Evolutionary conservation across 2,888 invertebrate genomes (phyloP), one percentile per base, ranked within the genome.

Genomic region (Hyposoter dolosus): DNA sequence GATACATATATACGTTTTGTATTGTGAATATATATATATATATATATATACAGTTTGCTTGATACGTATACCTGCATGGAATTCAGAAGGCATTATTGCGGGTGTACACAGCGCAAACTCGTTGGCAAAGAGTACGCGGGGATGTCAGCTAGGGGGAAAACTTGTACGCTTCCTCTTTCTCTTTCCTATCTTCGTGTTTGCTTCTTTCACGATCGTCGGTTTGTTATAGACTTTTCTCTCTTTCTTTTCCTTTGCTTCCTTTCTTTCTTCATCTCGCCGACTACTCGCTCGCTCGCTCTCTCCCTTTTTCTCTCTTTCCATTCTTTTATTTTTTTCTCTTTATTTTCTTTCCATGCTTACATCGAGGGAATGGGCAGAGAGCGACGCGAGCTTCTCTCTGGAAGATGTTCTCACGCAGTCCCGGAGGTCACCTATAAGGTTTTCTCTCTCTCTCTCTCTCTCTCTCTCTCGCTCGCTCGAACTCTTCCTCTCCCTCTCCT

Each of bases 71-170:
- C 75, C 66, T 82, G 81, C 68, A 82, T 82, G 81, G 81, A 82
- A 82, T 82, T 82, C 81, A 82, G 81, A 75, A 82, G 81, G 81
- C 75, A 82, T 82, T 82, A 82, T 82, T 82, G 81, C 81, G 81
- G 81, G 81, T 82, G 81, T 82, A 75, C 81, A 79, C 56, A n/a
- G 75, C 68, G 69, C 80, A 80, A 50, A 82, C 53, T 75, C 74
- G 60, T 45, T 19, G 79, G 79, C 69, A 60, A 71, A 66, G 81
- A 53, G 74, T 35, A 72, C 72, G 65, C 53, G 81, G 81, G 68
- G 74, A 56, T 68, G 81, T 75, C 74, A 82, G 75, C 81, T 68
- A 75, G 56, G 75, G 78, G 56, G 81, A 75, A 82, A 75, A 75
- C 65, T 68, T 56, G 81, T 82, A 75, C 81, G 66, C 81, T 82